Evolutionary conservation across 2,797 vertebrate species (phyloP).

Genomic region (Mycteria americana): DNA sequence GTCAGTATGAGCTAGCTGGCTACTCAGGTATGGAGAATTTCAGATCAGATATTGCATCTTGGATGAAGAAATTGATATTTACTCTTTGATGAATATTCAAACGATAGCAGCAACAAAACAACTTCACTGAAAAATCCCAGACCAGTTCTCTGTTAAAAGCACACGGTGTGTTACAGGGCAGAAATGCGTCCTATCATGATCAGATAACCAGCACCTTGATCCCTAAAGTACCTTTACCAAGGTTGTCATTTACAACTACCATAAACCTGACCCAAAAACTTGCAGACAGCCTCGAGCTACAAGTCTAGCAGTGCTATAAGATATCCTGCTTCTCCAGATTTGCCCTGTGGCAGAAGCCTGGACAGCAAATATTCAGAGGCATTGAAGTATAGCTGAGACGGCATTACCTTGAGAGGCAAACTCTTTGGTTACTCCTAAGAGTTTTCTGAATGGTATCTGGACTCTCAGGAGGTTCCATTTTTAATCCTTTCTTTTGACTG

Average conservation of each 20-base stretch:
- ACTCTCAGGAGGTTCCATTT: neutral
- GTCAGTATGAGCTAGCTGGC: neutral
- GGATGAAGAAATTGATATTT: neutral
- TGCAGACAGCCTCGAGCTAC: slow-evolving; percentile 5
- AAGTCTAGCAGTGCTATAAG: neutral
- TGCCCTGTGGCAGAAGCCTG: neutral
- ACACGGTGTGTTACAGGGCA: neutral
- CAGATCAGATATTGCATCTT: neutral
- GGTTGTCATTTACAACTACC: neutral
- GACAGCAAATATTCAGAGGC: neutral
- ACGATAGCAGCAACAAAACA: neutral
- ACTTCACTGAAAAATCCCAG: neutral
- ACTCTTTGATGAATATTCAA: neutral
- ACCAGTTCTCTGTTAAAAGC: neutral
- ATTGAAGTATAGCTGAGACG: neutral
- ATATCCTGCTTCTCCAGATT: neutral
- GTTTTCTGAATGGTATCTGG: neutral
- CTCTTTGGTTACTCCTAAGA: neutral
- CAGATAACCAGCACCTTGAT: neutral
- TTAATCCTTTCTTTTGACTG: neutral
- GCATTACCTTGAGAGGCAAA: neutral
- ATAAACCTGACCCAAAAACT: slow-evolving; percentile 21
- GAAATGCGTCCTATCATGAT: neutral
- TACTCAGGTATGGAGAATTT: neutral
- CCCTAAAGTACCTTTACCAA: neutral